These are phyloP conservation scores for Nansenia antarctica DNA, from an alignment of 2,113 vertebrate species.

Conservation along the genomic window DNA sequence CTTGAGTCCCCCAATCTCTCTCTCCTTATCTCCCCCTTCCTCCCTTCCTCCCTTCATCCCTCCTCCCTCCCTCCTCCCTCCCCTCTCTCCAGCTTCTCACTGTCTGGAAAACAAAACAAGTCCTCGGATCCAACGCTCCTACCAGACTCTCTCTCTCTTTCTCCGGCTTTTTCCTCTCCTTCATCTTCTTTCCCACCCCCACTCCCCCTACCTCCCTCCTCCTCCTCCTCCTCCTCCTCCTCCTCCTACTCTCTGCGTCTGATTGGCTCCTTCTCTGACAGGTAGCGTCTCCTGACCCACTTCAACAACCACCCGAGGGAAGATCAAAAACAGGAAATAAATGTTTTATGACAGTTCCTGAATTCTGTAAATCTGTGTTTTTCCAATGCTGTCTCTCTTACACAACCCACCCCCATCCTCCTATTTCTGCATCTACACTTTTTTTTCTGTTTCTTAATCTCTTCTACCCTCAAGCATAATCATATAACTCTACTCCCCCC, in stretches of 20 bases:
- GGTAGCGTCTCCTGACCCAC: background rate
- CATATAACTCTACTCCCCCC: background rate
- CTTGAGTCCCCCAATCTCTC: background rate
- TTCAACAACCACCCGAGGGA: too few relatives aligned
- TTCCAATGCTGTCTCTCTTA: background rate
- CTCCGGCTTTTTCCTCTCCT: conserved; percentile 22
- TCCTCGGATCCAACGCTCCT: conserved; percentile 50
- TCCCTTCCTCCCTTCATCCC: too few relatives aligned
- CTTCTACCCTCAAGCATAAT: background rate
- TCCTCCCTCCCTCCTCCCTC: background rate
- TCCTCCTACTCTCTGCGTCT: background rate
- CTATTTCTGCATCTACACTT: background rate
- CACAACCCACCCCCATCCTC: background rate
- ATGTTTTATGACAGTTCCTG: background rate
- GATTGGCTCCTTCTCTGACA: background rate
- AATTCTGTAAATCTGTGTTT: background rate
- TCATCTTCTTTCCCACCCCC: background rate
- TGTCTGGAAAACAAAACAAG: conserved; percentile 55
- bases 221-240: background rate
- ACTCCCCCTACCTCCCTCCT: background rate
- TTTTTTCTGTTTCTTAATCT: background rate
- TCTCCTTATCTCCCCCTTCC: conserved; percentile 26
- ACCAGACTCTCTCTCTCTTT: conserved; percentile 6
- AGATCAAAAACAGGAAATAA: background rate
- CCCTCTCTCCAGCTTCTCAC: conserved; percentile 32